A percentile compares a stretch with the other conserved stretches of the same genome.
Evolutionary conservation across 2,113 vertebrate species (phyloP).

Genomic region (Ictidomys tridecemlineatus): DNA sequence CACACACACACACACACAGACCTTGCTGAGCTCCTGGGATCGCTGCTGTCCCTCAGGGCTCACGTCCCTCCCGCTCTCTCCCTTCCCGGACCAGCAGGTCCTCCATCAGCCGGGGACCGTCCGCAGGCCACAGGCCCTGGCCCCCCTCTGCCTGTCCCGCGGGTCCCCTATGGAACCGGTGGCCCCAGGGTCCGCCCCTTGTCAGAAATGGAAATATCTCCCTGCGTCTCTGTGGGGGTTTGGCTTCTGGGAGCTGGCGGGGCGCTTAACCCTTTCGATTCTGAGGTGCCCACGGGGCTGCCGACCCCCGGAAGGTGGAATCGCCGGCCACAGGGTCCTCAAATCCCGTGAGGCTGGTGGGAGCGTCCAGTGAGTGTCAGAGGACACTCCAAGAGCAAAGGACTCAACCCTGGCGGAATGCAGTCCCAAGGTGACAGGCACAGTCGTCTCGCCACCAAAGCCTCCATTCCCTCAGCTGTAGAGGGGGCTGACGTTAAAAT

Average conservation of each 20-base stretch:
- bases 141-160: conserved; percentile 58
- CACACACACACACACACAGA: no score
- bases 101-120: conserved; percentile 79
- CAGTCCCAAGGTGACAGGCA: neutral
- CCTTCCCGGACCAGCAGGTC: neutral
- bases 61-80: conserved; percentile 36
- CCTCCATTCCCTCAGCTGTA: neutral
- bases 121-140: neutral
- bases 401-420: neutral
- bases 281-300: conserved; percentile 47
- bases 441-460: neutral
- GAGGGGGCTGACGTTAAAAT: neutral
- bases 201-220: conserved; percentile 84
- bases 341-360: fast-evolving
- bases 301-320: neutral
- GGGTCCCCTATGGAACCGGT: conserved; percentile 85
- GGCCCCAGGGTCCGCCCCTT: conserved; percentile 81
- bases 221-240: conserved; percentile 75
- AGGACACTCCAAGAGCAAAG: neutral
- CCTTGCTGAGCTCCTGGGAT: neutral
- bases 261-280: conserved; percentile 83
- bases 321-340: neutral
- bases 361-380: no score
- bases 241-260: conserved; percentile 71
- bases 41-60: neutral